Evolutionary conservation across 2,888 invertebrate genomes (phyloP).

Genomic region (Monopis laevigella): DNA sequence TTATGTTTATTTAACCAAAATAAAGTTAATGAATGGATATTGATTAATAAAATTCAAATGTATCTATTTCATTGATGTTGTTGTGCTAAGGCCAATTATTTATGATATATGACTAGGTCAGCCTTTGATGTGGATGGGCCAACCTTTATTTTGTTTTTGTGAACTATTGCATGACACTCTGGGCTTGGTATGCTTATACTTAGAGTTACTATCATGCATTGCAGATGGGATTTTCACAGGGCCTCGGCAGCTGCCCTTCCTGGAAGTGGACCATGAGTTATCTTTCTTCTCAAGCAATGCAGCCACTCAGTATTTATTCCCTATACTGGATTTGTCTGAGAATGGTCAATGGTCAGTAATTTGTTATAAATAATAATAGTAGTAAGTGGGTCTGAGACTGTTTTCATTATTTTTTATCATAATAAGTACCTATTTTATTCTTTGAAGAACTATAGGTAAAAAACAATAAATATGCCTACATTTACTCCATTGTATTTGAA

Average conservation of each 20-base stretch:
- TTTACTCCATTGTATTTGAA: no score
- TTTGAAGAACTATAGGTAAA: no score
- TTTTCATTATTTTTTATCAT: no score
- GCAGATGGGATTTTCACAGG: slow-evolving; percentile 53
- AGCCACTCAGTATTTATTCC: slow-evolving; percentile 72
- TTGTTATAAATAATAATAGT: slow-evolving; percentile 17
- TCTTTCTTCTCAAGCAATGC: slow-evolving; percentile 78
- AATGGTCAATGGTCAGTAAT: slow-evolving; percentile 41
- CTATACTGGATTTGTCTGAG: slow-evolving; percentile 40
- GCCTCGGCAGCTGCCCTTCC: slow-evolving; percentile 71
- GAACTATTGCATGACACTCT: background rate
- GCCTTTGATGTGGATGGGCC: no score
- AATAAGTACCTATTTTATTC: no score
- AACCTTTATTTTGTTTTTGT: background rate
- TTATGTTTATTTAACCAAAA: no score
- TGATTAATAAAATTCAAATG: no score
- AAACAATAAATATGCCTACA: no score
- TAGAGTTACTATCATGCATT: slow-evolving; percentile 28
- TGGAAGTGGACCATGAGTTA: slow-evolving; percentile 69
- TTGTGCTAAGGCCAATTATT: no score
- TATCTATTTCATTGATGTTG: no score
- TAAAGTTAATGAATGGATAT: no score
- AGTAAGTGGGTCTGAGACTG: background rate
- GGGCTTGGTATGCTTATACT: background rate
- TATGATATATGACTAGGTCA: background rate